Conservation (phyloP, 2,888 invertebrate species). For the Lissonota sp. region DNA sequence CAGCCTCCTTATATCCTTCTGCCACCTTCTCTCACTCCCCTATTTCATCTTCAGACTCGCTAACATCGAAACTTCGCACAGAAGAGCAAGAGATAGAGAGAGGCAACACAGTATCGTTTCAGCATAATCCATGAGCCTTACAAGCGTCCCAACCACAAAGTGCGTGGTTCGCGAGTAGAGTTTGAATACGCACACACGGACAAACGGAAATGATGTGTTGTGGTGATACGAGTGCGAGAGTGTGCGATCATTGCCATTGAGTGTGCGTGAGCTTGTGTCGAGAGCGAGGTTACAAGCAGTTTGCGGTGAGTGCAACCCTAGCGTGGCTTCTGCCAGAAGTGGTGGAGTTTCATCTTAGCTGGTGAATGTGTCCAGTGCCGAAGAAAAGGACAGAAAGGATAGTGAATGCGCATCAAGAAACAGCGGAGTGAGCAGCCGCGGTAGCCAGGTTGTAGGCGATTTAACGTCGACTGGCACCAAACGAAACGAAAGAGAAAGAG, state of each 20-base stretch:
- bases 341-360: constrained; percentile 22
- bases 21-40: constrained; percentile 19
- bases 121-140: constrained; percentile 79
- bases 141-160: constrained; percentile 71
- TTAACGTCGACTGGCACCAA: constrained; percentile 33
- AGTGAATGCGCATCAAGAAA: constrained; percentile 46
- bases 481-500: constrained; percentile 37
- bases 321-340: constrained; percentile 9
- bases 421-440: constrained; percentile 35
- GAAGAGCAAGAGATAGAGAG: neutral
- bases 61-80: constrained; percentile 47
- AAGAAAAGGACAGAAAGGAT: constrained; percentile 39
- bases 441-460: constrained; percentile 54
- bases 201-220: constrained; percentile 52
- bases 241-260: neutral
- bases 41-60: constrained; percentile 27
- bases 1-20: neutral
- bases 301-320: constrained; percentile 25
- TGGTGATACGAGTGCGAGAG: neutral
- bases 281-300: constrained; percentile 41
- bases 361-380: constrained; percentile 40
- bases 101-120: constrained; percentile 71
- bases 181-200: constrained; percentile 31
- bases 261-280: constrained; percentile 1
- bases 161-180: constrained; percentile 54